Evolutionary conservation across 2,797 vertebrate genomes (phyloP).

Genomic region (Mastacembelus armatus): DNA sequence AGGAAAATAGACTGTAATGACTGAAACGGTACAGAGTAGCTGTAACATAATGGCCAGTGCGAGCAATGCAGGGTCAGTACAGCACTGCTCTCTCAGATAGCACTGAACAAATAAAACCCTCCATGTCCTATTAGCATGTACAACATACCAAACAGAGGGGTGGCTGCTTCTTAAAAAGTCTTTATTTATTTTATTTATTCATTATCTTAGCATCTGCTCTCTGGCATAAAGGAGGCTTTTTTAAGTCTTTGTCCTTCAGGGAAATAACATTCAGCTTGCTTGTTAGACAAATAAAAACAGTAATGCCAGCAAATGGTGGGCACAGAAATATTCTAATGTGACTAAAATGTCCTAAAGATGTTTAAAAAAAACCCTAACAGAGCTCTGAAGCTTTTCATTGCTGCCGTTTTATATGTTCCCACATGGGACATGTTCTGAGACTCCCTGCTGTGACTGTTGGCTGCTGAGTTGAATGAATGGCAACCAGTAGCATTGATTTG

Average conservation of each 20-base stretch:
- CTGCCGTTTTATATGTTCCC: slow-evolving; percentile 39
- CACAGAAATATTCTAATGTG: slow-evolving; percentile 29
- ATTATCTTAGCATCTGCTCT: slow-evolving; percentile 38
- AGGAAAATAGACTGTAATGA: slow-evolving; percentile 70
- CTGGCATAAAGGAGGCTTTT: slow-evolving; percentile 14
- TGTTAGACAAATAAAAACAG: slow-evolving; percentile 44
- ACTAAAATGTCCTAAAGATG: slow-evolving; percentile 27
- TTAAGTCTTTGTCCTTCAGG: slow-evolving; percentile 25
- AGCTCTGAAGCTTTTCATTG: slow-evolving; percentile 19
- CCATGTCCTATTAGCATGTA: slow-evolving; percentile 20
- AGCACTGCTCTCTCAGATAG: slow-evolving; percentile 35
- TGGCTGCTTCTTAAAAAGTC: neutral
- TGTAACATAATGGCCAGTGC: slow-evolving; percentile 57
- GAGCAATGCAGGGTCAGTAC: slow-evolving; percentile 47
- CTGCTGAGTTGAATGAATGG: slow-evolving; percentile 51
- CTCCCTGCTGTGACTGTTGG: slow-evolving; percentile 59
- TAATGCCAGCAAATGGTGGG: slow-evolving; percentile 21
- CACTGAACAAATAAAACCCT: slow-evolving; percentile 55
- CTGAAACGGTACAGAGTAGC: slow-evolving; percentile 53
- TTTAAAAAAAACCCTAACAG: slow-evolving; percentile 7
- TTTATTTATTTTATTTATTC: slow-evolving; percentile 51
- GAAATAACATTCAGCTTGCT: slow-evolving; percentile 32
- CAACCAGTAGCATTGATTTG: slow-evolving; percentile 69
- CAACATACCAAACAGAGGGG: slow-evolving; percentile 26
- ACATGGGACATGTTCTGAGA: slow-evolving; percentile 57